phyloP scores from a whole-genome alignment of 2,888 invertebrate genomes.

The Himalopsyche tibetana region DNA sequence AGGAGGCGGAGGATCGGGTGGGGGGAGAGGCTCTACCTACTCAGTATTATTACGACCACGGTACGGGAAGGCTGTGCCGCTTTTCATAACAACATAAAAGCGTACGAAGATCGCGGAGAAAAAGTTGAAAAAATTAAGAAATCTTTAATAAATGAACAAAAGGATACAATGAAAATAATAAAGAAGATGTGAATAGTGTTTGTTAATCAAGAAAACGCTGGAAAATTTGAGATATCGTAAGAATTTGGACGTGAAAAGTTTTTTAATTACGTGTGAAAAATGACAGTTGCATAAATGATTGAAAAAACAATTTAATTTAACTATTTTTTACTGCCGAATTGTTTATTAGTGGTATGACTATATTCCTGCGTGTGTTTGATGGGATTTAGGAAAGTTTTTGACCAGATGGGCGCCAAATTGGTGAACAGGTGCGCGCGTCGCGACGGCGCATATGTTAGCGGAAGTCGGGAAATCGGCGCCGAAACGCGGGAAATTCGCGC shows the following conservation, averaged over 20 bases:
- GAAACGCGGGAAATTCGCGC: conserved; percentile 18
- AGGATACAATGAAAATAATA: neutral
- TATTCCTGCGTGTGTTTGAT: neutral
- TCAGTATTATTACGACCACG: conserved; percentile 56
- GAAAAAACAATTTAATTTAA: neutral
- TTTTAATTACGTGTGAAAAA: conserved; percentile 12
- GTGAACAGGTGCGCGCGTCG: conserved; percentile 13
- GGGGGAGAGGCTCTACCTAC: conserved; percentile 56
- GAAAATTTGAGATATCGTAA: neutral
- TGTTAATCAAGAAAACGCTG: neutral
- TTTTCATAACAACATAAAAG: neutral
- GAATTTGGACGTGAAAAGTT: neutral
- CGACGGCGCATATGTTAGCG: conserved; percentile 25
- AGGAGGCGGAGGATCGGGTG: conserved; percentile 53
- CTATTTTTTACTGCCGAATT: neutral
- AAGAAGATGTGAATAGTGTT: neutral
- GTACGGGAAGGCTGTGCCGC: conserved; percentile 53
- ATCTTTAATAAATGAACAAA: neutral
- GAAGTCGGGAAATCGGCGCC: conserved; percentile 33
- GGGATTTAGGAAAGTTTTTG: too few relatives aligned
- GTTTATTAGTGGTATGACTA: neutral
- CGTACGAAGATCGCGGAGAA: conserved; percentile 36
- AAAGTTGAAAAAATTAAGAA: neutral
- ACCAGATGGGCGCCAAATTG: neutral
- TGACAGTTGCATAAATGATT: neutral